Base-by-base conservation (phyloP, 2,888 invertebrate species). In the Orthonychiurus folsomi region DNA sequence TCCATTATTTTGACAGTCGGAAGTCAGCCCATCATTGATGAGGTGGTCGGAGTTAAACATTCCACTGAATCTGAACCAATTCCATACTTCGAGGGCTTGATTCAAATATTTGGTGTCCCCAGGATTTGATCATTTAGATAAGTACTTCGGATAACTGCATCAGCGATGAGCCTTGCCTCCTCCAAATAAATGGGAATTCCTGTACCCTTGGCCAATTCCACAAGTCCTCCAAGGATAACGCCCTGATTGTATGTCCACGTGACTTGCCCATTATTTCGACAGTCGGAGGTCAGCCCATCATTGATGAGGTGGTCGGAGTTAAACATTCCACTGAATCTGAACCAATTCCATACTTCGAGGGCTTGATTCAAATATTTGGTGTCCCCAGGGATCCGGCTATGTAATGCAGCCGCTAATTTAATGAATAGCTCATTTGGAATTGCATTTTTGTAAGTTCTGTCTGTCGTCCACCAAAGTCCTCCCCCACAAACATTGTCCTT, bases 221-320 rank as follows among this genome's bases (percentile, higher is more conserved):
- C 65, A 1, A 69, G 61, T 1, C 67, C 72, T 15, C 72, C 71
- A 15, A 71, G 59, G 57, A 71, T 67, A 1, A 71, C 66, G 3
- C 71, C 72, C 57, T 70, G 70, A 53, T 70, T 70, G 50, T 70
- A 70, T 3, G 67, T 67, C 70, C 70, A 70, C 2, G 69, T 65
- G 0, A 61, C 63, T 3, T 61, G 55, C 9, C 64, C 64, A 61
- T 71, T 71, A 53, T 69, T 71, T 25, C 57, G 48, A 54, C 70
- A 71, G 23, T 66, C 63, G 3, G 58, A 57, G 9, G 66, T 65
- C 9, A 71, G 61, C 1, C 70, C 70, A 61, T 71, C 70, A 28
- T 71, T 71, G 24, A 71, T 66, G 3, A 71, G 52, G 53, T 69
- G 65, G 2, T 67, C 67, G 0, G 56, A 37, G 48, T 70, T 70